Conservation (phyloP, 2,113 vertebrate genomes). For the Ellobius talpinus region DNA sequence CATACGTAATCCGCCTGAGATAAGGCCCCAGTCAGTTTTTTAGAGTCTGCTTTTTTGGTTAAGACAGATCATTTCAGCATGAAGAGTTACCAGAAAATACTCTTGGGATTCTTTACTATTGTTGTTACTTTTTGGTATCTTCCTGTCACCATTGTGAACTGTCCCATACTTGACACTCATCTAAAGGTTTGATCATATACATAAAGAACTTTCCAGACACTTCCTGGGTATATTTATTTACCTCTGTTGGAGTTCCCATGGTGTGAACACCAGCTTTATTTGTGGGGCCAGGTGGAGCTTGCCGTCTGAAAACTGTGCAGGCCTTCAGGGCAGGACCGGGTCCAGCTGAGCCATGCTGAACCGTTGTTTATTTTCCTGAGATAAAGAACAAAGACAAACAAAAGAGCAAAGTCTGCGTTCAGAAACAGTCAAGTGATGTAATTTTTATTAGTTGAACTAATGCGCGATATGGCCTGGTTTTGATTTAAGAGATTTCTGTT, state of each 20-base stretch:
- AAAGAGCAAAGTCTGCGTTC: constrained; percentile 34
- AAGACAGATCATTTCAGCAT: constrained; percentile 13
- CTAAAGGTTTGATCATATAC: constrained; percentile 16
- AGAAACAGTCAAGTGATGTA: constrained; percentile 37
- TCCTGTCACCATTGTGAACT: neutral
- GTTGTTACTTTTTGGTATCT: neutral
- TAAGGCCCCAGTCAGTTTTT: neutral
- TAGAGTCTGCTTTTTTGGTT: constrained; percentile 32
- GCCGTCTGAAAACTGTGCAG: neutral
- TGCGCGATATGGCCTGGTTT: constrained; percentile 10
- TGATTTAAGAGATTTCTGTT: neutral
- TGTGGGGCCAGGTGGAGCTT: neutral
- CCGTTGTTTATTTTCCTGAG: constrained; percentile 63
- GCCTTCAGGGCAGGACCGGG: neutral
- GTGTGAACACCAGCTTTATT: neutral
- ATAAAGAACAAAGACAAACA: constrained; percentile 61
- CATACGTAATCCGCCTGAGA: neutral
- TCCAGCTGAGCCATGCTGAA: neutral
- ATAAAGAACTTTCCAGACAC: neutral
- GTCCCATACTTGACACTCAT: neutral
- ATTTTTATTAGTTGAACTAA: constrained; percentile 27
- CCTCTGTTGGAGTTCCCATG: neutral
- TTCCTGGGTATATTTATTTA: neutral
- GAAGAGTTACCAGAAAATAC: neutral
- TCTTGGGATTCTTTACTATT: neutral